Base-by-base conservation (phyloP, 1,140 invertebrate species). In the Drosophila ogumai region DNA sequence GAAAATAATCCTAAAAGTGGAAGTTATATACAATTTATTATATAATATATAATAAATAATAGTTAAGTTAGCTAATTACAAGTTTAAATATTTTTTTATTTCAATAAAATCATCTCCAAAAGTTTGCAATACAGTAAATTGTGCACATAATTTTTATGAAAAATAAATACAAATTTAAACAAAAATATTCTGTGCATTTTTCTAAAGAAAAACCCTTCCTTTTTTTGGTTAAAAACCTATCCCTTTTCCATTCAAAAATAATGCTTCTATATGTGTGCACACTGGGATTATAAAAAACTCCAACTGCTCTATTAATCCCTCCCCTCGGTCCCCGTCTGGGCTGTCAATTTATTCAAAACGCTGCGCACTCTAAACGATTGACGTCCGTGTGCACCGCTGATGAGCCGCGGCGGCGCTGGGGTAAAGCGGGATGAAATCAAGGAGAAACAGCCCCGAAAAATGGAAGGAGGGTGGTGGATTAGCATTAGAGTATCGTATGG, bases 291-390 rank as follows among this genome's bases (percentile, higher is more conserved):
- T 64, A 46, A 36, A 63, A 59, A 36, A 41, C 22, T 22, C 46
- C 61, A 49, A 44, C 34, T 38, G 34, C 64, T 25, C 55, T 50
- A 58, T 66, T 75, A 54, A 74, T 73, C 25, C 54, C 50, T 13
- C 8, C 43, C 44, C 12, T 31, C 38, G 15, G n/a, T 0, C 25
- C 15, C 25, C 47, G 12, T 22, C 13, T 19, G 19, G 12, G 36
- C 73, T 68, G 73, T 76, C 74, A 76, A 76, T 75, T 75, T 75
- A 75, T 75, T 75, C 73, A 75, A 76, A 76, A 76, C 47, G 73
- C 65, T 34, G 55, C 61, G 61, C 74, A 67, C 74, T 75, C 73
- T 76, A 76, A 76, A 54, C 74, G 73, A 76, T 76, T 76, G 73
- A 76, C 69, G 69, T 74, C 47, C 56, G 32, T 44, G 66, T 56